These are phyloP conservation scores for Poeciliopsis presidionis DNA, from an alignment of 2,797 vertebrate genomes.

Conservation along the genomic window DNA sequence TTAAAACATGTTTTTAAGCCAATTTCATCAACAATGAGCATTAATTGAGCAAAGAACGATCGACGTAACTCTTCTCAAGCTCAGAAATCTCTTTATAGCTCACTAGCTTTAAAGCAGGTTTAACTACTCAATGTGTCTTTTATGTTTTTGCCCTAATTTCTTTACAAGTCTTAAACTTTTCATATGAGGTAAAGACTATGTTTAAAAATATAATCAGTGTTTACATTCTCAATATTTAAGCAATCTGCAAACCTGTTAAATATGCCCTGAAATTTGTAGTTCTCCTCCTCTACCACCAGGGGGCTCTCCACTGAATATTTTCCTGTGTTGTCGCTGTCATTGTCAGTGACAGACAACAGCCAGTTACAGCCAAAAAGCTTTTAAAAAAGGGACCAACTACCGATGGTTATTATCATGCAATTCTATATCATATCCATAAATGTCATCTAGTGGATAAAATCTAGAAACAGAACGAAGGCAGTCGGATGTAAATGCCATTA, in stretches of 20 bases:
- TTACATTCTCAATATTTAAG: background rate
- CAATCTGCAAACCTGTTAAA: background rate
- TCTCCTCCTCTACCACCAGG: conserved; percentile 11
- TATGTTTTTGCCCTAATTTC: background rate
- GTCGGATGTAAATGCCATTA: background rate
- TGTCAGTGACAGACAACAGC: background rate
- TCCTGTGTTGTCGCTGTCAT: background rate
- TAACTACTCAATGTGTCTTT: background rate
- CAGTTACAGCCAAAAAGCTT: background rate
- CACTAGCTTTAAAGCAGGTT: background rate
- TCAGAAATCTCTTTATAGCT: background rate
- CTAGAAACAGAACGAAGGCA: background rate
- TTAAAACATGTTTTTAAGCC: background rate
- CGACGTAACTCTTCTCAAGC: background rate
- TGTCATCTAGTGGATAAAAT: background rate
- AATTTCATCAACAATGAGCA: background rate
- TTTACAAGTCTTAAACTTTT: background rate
- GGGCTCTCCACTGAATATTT: background rate
- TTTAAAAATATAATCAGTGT: background rate
- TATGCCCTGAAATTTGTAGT: background rate
- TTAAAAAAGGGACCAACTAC: background rate
- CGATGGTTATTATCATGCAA: background rate
- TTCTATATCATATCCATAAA: background rate
- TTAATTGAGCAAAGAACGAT: background rate
- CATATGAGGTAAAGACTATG: no score